phyloP scores from a whole-genome alignment of 2,113 vertebrate genomes.

The Oenanthe oenanthe region DNA sequence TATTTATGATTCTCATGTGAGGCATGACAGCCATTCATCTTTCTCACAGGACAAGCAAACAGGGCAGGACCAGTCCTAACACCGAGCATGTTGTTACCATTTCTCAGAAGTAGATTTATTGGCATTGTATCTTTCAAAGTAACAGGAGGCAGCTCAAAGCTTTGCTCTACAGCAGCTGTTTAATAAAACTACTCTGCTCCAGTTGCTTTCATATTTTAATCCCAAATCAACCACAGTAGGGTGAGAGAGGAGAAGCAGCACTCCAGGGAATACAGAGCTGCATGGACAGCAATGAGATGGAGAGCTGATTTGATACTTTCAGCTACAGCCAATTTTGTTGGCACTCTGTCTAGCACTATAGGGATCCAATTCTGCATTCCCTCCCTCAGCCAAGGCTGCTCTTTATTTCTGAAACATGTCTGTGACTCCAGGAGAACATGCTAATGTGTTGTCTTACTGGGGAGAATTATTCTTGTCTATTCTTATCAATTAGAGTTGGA shows the following conservation, averaged over 20 bases:
- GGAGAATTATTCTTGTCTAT: neutral
- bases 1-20: slow-evolving; percentile 57
- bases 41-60: slow-evolving; percentile 49
- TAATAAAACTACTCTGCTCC: slow-evolving; percentile 3
- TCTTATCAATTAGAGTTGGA: neutral
- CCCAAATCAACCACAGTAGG: slow-evolving; percentile 32
- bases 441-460: neutral
- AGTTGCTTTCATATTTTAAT: slow-evolving; percentile 59
- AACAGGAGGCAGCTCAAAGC: slow-evolving; percentile 51
- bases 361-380: slow-evolving; percentile 17
- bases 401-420: slow-evolving; percentile 10
- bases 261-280: neutral
- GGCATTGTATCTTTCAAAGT: slow-evolving; percentile 48
- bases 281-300: neutral
- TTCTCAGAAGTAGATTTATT: slow-evolving; percentile 54
- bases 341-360: neutral
- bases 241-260: slow-evolving; percentile 9
- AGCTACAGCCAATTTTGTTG: slow-evolving; percentile 11
- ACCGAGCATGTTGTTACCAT: neutral
- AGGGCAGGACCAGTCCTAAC: slow-evolving; percentile 16
- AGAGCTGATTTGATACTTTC: slow-evolving; percentile 29
- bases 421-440: neutral
- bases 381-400: neutral
- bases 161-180: slow-evolving; percentile 33
- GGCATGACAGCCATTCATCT: slow-evolving; percentile 25